Evolutionary conservation across 2,113 vertebrate species (phyloP).

Genomic region (Eonycteris spelaea): DNA sequence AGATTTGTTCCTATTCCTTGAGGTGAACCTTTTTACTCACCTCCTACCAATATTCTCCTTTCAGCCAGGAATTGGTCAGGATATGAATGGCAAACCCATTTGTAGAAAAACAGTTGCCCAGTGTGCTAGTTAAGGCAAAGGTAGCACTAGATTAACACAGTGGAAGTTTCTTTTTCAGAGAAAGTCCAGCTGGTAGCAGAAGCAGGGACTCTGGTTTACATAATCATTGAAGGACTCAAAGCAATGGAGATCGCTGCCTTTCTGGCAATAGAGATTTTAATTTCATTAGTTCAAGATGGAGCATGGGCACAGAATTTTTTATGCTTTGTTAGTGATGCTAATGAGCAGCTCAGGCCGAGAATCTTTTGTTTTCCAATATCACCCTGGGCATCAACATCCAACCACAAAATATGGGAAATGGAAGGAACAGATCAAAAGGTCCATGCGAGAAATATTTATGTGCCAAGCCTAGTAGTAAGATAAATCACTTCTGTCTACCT

Average conservation of each 20-base stretch:
- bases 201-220: neutral
- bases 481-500: neutral
- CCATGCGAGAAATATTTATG: neutral
- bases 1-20: neutral
- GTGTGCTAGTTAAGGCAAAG: neutral
- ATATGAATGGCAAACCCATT: neutral
- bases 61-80: neutral
- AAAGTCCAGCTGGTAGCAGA: neutral
- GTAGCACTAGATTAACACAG: neutral
- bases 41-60: neutral
- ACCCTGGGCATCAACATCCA: neutral
- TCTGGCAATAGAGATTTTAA: neutral
- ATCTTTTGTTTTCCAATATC: neutral
- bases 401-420: neutral
- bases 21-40: neutral
- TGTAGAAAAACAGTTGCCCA: neutral
- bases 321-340: neutral
- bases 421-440: constrained; percentile 18
- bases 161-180: neutral
- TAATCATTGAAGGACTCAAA: neutral
- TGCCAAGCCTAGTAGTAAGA: neutral
- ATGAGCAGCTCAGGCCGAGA: neutral
- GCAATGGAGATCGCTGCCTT: neutral
- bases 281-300: neutral
- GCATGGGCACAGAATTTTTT: neutral